Base-by-base conservation (phyloP, 2,888 invertebrate genomes). In the Xanthia icteritia region DNA sequence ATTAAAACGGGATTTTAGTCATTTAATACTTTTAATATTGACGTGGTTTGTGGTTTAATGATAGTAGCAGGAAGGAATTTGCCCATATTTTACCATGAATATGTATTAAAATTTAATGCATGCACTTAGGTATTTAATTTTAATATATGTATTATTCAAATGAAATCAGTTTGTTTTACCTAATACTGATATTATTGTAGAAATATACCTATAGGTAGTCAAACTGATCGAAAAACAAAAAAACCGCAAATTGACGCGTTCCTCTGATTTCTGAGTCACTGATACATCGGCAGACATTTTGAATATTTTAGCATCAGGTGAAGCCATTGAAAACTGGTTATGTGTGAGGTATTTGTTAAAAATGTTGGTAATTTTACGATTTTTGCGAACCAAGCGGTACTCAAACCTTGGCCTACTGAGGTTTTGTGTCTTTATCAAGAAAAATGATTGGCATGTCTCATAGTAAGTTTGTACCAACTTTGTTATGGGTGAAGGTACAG, bases 321-420 rank as follows among this genome's bases (percentile, higher is more conserved):
- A 71, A 79, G 27, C 42, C 63, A 64, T 65, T 39, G 54, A 39
- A 78, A 84, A 86, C 86, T 67, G 83, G 84, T 86, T 84, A 45
- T 27, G 45, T 73, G 56, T 36, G 39, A 27, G 36, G 11, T 61
- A 31, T 69, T 64, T 45, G 13, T 54, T 42, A n/a, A 45, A 31
- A 68, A 71, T 42, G 36, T 56, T 45, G 20, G 69, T 71, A 13
- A 42, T 54, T 81, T 73, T 31, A 61, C 3, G 45, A 63, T 65
- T 77, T 82, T 82, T 68, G 77, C 64, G 31, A 51, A 71, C 15
- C 42, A 9, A 81, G 60, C 20, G 56, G 0, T 63, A 20, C 17
- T 66, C 51, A 73, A 66, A 65, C 63, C 54, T 77, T 79, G 72
- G 39, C 39, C n/a, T 15, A 78, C 15, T 42, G 39, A 56, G 17